Conservation (phyloP, 2,113 vertebrate species). For the Poicephalus gulielmi region DNA sequence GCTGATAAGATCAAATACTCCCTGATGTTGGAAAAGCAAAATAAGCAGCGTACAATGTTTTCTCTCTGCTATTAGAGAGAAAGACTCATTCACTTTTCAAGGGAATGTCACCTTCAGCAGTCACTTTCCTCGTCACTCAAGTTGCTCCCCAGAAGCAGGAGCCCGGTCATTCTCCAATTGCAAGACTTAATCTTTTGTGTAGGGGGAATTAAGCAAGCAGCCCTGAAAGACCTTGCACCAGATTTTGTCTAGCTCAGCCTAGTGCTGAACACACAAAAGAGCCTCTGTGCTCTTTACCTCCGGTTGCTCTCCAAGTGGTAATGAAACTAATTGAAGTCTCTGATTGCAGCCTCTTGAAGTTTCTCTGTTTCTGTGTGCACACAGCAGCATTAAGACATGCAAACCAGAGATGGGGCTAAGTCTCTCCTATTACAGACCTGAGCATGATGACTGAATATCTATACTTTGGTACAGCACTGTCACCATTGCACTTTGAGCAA, state of each 20-base stretch:
- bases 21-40: not conserved
- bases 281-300: not conserved
- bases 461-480: not conserved
- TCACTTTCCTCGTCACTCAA: slow-evolving; percentile 3
- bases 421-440: not conserved
- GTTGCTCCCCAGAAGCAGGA: not conserved
- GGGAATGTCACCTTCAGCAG: slow-evolving; percentile 8
- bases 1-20: not conserved
- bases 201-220: not conserved
- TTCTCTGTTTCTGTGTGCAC: not conserved
- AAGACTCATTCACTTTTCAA: not conserved
- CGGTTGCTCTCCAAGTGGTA: not conserved
- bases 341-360: not conserved
- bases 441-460: not conserved
- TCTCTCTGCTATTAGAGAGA: not conserved
- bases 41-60: not conserved
- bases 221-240: not conserved
- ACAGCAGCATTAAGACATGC: not conserved
- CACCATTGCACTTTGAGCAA: not conserved
- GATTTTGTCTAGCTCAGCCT: not conserved
- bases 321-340: not conserved
- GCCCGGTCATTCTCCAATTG: not conserved
- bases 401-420: not conserved
- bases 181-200: slow-evolving; percentile 4
- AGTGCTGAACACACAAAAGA: not conserved